Evolutionary conservation across 2,888 invertebrate species (phyloP).

Genomic region (Heliconius cydno): DNA sequence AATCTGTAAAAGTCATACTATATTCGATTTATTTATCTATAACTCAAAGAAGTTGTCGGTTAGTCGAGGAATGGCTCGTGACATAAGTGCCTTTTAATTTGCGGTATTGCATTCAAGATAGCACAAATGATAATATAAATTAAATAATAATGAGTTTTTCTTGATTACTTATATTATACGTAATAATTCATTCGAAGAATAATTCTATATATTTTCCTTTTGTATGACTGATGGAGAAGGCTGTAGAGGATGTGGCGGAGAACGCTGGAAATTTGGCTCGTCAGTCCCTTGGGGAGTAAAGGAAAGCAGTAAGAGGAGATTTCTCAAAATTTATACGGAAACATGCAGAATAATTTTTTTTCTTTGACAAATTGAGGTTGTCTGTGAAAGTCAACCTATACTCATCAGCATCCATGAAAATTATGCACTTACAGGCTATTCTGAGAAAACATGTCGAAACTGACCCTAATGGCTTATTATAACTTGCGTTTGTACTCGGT

Average conservation of each 20-base stretch:
- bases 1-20: no score
- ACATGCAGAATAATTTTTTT: no score
- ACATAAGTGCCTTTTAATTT: not conserved
- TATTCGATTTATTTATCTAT: not conserved
- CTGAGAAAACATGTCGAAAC: slow-evolving; percentile 4
- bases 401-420: not conserved
- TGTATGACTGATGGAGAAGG: no score
- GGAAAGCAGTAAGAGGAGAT: no score
- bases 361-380: not conserved
- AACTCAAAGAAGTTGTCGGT: not conserved
- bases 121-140: not conserved
- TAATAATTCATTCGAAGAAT: not conserved
- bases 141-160: slow-evolving; percentile 9
- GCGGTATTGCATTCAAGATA: not conserved
- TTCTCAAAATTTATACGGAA: no score
- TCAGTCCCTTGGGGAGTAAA: no score
- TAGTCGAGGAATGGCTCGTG: not conserved
- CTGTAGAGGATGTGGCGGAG: no score
- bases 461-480: slow-evolving; percentile 11
- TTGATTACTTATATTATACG: no score
- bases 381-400: not conserved
- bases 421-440: slow-evolving; percentile 15
- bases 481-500: not conserved
- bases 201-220: not conserved
- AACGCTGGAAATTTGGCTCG: no score